phyloP scores from a whole-genome alignment of 2,888 invertebrate genomes.

The Lumbricus terrestris region DNA sequence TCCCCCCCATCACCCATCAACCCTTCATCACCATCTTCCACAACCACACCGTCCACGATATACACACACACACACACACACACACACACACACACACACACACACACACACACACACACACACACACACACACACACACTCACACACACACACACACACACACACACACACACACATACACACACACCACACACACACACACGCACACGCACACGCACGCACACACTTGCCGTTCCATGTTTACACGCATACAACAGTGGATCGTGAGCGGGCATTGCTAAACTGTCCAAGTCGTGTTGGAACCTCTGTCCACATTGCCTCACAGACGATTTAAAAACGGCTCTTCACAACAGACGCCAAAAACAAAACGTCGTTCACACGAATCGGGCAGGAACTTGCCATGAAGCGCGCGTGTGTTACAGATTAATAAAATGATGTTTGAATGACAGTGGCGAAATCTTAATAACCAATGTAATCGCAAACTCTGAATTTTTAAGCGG shows the following conservation, averaged over 20 bases:
- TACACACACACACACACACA: background rate
- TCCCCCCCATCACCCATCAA: too few relatives aligned
- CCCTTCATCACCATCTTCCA: background rate
- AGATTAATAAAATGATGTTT: background rate
- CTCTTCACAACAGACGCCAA: background rate
- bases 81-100: background rate
- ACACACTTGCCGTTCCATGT: background rate
- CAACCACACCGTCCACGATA: background rate
- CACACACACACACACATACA: background rate
- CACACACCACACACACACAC: background rate
- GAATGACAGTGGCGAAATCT: too few relatives aligned
- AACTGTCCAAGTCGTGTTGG: background rate
- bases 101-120: background rate
- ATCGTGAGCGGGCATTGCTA: background rate
- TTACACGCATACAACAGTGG: background rate
- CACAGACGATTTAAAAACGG: background rate
- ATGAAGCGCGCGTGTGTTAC: background rate
- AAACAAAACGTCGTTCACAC: background rate
- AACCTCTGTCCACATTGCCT: background rate
- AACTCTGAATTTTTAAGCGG: too few relatives aligned
- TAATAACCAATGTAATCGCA: too few relatives aligned
- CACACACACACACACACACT: too few relatives aligned
- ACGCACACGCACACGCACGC: too few relatives aligned
- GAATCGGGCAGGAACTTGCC: too few relatives aligned
- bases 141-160: too few relatives aligned